These are phyloP conservation scores for Myotis planiceps DNA, from an alignment of 2,797 vertebrate species.

Conservation along the genomic window DNA sequence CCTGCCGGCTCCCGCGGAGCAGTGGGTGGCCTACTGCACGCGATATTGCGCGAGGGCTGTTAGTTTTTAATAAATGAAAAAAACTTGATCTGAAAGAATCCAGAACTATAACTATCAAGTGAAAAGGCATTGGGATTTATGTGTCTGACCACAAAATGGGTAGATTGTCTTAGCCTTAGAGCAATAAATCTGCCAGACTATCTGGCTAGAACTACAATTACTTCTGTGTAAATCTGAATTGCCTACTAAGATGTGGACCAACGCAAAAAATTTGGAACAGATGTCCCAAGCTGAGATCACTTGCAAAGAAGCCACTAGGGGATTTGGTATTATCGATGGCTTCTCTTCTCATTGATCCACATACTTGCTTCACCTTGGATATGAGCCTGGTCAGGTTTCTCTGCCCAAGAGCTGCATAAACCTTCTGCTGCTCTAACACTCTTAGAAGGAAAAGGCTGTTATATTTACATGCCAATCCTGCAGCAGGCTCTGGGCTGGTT, in stretches of 20 bases:
- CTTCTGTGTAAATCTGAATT: not conserved
- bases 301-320: not conserved
- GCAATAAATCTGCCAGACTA: not conserved
- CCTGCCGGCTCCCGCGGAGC: too few relatives aligned
- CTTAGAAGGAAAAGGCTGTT: constrained; percentile 18
- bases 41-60: accelerated
- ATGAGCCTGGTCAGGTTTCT: not conserved
- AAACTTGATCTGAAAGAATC: not conserved
- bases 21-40: too few relatives aligned
- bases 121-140: not conserved
- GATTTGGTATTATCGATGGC: accelerated
- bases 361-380: not conserved
- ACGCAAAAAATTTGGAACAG: not conserved
- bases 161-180: not conserved
- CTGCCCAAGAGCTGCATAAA: not conserved
- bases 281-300: not conserved
- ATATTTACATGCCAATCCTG: not conserved
- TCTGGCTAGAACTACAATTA: not conserved
- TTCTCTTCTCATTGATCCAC: not conserved
- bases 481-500: not conserved
- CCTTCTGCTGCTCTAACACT: constrained; percentile 30
- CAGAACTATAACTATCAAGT: not conserved
- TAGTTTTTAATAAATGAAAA: not conserved
- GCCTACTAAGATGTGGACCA: not conserved
- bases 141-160: not conserved